These are phyloP conservation scores for Merodon equestris DNA, from an alignment of 2,888 invertebrate genomes.

Conservation along the genomic window DNA sequence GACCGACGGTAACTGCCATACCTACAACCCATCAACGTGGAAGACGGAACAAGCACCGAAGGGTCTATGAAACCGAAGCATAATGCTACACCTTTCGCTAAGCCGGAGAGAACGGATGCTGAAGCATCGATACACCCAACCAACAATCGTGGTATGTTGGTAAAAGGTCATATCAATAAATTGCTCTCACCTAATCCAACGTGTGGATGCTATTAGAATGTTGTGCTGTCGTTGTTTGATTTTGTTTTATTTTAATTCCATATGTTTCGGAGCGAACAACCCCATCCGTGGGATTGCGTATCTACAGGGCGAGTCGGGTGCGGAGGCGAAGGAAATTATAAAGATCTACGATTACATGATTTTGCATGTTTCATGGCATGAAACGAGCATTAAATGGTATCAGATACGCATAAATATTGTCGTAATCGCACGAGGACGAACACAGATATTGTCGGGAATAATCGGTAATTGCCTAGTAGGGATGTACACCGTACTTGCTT, in stretches of 20 bases:
- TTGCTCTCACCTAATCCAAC: constrained; percentile 71
- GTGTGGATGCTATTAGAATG: constrained; percentile 66
- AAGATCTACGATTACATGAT: constrained; percentile 77
- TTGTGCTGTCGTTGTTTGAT: constrained; percentile 65
- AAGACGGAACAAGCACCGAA: constrained; percentile 20
- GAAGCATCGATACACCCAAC: constrained; percentile 40
- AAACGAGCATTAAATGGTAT: constrained; percentile 76
- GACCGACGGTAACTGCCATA: constrained; percentile 48
- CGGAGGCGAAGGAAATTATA: constrained; percentile 71
- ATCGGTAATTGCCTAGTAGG: constrained; percentile 38
- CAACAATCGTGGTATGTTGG: constrained; percentile 21
- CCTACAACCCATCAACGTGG: too few relatives aligned
- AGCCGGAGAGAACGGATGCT: constrained; percentile 31
- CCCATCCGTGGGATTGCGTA: constrained; percentile 12
- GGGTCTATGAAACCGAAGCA: constrained; percentile 30
- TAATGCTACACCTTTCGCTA: too few relatives aligned
- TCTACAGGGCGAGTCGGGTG: constrained; percentile 17
- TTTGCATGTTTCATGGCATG: constrained; percentile 77
- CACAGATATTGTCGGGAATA: constrained; percentile 57
- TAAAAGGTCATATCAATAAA: constrained; percentile 75
- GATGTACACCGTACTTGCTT: constrained; percentile 12
- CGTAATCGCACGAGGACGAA: constrained; percentile 68
- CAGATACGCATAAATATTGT: constrained; percentile 77
- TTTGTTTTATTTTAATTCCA: constrained; percentile 66
- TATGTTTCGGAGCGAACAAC: constrained; percentile 36